These are phyloP conservation scores for Thymelicus lineola DNA, from an alignment of 2,888 invertebrate species.

Conservation along the genomic window DNA sequence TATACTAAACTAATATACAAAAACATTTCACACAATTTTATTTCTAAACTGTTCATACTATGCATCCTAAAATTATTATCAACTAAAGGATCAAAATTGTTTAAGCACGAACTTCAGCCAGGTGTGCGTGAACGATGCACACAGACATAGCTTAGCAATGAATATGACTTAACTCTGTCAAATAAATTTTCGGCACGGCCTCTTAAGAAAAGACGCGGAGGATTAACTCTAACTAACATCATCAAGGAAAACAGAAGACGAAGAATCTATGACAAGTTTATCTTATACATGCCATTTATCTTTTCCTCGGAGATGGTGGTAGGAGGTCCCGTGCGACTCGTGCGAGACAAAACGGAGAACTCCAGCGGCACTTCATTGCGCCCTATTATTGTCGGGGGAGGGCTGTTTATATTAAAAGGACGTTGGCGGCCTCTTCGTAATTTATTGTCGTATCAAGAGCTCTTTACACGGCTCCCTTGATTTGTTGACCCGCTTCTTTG, in stretches of 20 bases:
- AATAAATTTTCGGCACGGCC: too few relatives aligned
- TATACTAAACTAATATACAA: too few relatives aligned
- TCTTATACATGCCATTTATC: background rate
- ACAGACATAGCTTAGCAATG: too few relatives aligned
- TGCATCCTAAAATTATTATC: too few relatives aligned
- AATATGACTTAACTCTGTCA: too few relatives aligned
- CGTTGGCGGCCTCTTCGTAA: slow-evolving; percentile 43
- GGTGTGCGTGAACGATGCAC: too few relatives aligned
- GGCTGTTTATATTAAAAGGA: slow-evolving; percentile 48
- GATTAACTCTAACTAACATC: too few relatives aligned
- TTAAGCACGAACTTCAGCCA: too few relatives aligned
- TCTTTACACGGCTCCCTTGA: slow-evolving; percentile 42
- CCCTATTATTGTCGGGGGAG: slow-evolving; percentile 44
- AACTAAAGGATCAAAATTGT: too few relatives aligned
- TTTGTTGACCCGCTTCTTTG: slow-evolving; percentile 46
- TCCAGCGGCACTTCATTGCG: slow-evolving; percentile 37
- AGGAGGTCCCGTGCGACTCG: slow-evolving; percentile 15
- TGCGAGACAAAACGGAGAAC: slow-evolving; percentile 25
- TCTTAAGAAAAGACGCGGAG: too few relatives aligned
- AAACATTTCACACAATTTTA: too few relatives aligned
- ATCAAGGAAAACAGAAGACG: background rate
- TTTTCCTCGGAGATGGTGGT: background rate
- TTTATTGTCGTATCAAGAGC: slow-evolving; percentile 46
- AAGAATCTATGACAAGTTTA: background rate
- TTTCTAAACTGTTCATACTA: too few relatives aligned